These are phyloP conservation scores for Pica pica DNA, from an alignment of 2,113 vertebrate genomes.

Conservation along the genomic window DNA sequence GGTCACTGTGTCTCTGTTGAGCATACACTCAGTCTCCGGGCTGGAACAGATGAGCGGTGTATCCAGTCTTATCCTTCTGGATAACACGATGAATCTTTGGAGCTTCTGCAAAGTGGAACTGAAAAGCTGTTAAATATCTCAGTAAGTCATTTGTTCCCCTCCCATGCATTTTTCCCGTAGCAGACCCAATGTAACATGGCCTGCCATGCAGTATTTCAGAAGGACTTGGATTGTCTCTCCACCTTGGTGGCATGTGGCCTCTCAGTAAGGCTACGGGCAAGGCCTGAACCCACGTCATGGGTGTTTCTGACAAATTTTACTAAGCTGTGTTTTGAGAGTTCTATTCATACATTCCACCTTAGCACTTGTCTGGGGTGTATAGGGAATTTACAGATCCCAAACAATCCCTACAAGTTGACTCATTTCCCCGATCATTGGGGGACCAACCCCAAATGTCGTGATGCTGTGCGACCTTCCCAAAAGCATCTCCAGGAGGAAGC, in stretches of 20 bases:
- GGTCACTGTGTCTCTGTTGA: background rate
- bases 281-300: background rate
- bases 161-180: too few relatives aligned
- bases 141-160: background rate
- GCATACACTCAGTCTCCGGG: background rate
- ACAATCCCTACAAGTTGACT: background rate
- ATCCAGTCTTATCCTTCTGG: background rate
- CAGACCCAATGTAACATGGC: background rate
- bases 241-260: background rate
- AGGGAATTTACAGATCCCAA: background rate
- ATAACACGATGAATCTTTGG: background rate
- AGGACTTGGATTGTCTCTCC: background rate
- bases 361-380: background rate
- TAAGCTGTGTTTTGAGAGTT: background rate
- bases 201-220: background rate
- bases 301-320: background rate
- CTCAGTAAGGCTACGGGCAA: background rate
- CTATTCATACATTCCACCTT: background rate
- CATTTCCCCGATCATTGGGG: background rate
- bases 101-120: background rate
- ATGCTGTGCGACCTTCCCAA: too few relatives aligned
- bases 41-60: background rate
- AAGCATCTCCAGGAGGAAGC: too few relatives aligned
- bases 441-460: too few relatives aligned
- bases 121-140: background rate